Percentiles rank a stretch among this genome's conserved stretches.
Evolutionary conservation across 2,888 invertebrate genomes (phyloP).

Genomic region (Dusona sp.): DNA sequence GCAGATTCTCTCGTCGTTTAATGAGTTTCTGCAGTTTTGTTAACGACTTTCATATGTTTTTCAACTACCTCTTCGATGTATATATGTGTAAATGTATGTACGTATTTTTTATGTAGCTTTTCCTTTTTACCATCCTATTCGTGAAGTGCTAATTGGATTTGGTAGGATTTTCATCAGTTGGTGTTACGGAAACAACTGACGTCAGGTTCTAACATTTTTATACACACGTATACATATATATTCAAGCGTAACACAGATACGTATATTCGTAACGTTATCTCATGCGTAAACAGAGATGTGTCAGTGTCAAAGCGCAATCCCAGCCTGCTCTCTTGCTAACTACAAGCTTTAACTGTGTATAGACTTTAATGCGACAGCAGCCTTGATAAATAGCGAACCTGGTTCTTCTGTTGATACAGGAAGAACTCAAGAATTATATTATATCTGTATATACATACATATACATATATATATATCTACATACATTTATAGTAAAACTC

Average conservation of each 20-base stretch:
- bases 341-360: conserved; percentile 70
- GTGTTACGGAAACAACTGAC: conserved; percentile 9
- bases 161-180: conserved; percentile 57
- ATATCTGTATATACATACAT: neutral
- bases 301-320: conserved; percentile 72
- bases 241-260: conserved; percentile 16
- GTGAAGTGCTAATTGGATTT: conserved; percentile 61
- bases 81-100: neutral
- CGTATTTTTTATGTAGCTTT: neutral
- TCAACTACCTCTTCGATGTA: neutral
- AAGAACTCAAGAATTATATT: conserved; percentile 27
- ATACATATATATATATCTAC: neutral
- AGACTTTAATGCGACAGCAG: conserved; percentile 71
- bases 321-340: conserved; percentile 63
- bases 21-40: conserved; percentile 13
- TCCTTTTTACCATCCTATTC: conserved; percentile 4
- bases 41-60: neutral
- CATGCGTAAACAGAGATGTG: conserved; percentile 71
- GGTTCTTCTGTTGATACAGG: conserved; percentile 40
- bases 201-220: conserved; percentile 13
- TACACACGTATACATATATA: neutral
- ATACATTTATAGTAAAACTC: conserved; percentile 10
- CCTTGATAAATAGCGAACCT: conserved; percentile 68
- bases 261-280: conserved; percentile 67
- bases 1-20: neutral